A percentile compares a stretch with the other conserved stretches of the same genome.
Conservation (phyloP, 1,140 invertebrate genomes). For the Yoshiicerus persimilis region DNA sequence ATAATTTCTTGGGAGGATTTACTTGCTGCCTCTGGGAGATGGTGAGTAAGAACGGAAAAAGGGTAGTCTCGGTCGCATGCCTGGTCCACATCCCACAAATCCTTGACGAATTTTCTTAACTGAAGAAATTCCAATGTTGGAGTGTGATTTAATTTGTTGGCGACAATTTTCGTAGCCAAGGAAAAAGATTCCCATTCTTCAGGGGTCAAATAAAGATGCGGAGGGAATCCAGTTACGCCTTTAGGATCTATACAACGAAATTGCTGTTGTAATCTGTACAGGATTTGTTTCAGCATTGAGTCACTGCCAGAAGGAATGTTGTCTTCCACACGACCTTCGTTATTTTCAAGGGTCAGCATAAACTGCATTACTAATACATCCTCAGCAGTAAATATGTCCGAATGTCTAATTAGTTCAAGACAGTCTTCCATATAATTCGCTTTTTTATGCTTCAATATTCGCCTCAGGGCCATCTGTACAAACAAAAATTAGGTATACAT, state of each 20-base stretch:
- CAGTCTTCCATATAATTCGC: constrained; percentile 31
- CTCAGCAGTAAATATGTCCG: neutral
- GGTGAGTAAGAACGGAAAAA: neutral
- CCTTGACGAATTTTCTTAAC: neutral
- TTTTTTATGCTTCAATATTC: constrained; percentile 35
- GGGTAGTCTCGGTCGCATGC: constrained; percentile 15
- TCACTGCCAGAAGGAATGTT: neutral
- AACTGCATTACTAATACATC: constrained; percentile 18
- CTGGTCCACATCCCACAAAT: constrained; percentile 22
- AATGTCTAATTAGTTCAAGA: constrained; percentile 37
- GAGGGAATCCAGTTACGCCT: neutral
- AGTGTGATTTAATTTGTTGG: neutral
- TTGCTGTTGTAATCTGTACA: neutral
- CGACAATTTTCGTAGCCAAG: neutral
- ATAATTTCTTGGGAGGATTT: neutral
- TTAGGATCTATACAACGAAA: neutral
- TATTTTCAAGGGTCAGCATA: neutral
- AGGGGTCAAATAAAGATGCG: neutral
- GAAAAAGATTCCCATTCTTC: neutral
- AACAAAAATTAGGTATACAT: too few species aligned
- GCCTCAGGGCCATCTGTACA: constrained; percentile 27
- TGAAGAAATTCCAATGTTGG: constrained; percentile 15
- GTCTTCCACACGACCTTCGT: neutral
- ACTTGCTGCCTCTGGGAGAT: neutral
- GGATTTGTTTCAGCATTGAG: neutral